Conservation (phyloP, 2,888 invertebrate species). For the Polyploca ridens region DNA sequence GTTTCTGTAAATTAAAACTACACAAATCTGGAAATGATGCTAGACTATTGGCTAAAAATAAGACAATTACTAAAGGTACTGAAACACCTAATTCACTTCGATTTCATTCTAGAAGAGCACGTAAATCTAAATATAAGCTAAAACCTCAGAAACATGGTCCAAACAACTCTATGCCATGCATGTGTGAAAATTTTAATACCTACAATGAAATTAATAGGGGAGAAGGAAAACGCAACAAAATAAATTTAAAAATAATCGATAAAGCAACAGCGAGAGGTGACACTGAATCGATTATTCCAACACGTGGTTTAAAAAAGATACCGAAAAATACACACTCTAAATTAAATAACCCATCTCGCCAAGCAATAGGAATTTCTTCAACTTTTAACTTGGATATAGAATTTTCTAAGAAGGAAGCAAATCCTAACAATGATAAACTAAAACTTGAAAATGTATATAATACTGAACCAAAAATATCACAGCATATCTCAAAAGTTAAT, state of each 20-base stretch:
- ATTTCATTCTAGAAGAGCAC: neutral
- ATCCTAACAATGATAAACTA: neutral
- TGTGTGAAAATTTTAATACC: neutral
- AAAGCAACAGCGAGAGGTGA: neutral
- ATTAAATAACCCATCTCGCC: neutral
- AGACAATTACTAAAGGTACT: neutral
- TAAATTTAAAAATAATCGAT: neutral
- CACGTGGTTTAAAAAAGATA: neutral
- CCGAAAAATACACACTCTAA: neutral
- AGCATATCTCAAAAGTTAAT: neutral
- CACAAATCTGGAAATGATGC: constrained; percentile 10
- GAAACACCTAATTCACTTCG: neutral
- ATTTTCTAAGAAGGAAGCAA: neutral
- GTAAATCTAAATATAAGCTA: neutral
- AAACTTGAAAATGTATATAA: neutral
- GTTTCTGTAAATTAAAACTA: constrained; percentile 15
- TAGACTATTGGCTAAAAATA: neutral
- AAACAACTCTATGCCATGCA: neutral
- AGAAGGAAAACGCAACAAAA: neutral
- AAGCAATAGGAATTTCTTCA: neutral
- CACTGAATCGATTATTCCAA: neutral
- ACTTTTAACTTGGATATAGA: neutral
- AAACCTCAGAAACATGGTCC: neutral
- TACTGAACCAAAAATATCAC: neutral
- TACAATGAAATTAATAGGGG: neutral